These are phyloP conservation scores for Mesorhabditis sp. DNA, from an alignment of 2,888 invertebrate genomes.

Conservation along the genomic window DNA sequence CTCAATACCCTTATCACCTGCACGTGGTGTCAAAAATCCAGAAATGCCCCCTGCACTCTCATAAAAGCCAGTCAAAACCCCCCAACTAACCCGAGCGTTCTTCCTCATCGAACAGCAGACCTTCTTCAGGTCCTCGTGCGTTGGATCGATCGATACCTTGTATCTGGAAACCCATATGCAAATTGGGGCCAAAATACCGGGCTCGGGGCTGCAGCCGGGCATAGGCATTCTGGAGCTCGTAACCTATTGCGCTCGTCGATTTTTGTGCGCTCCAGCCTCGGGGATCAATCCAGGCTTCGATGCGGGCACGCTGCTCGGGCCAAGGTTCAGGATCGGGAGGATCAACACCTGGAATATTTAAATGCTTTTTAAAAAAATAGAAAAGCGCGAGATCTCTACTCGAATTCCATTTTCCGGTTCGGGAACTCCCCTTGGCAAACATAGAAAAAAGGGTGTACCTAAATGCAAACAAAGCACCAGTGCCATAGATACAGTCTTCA, in stretches of 20 bases:
- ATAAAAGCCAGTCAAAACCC: too few relatives aligned
- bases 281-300: conserved; percentile 90
- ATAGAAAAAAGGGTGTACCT: conserved; percentile 58
- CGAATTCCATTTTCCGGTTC: too few relatives aligned
- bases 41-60: too few relatives aligned
- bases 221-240: conserved; percentile 87
- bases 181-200: conserved; percentile 40
- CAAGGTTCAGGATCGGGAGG: conserved; percentile 91
- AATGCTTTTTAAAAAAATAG: too few relatives aligned
- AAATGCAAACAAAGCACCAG: conserved; percentile 94
- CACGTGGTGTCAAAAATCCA: too few relatives aligned
- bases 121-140: conserved; percentile 95
- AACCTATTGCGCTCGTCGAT: conserved; percentile 87
- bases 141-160: conserved; percentile 93
- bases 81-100: conserved; percentile 70
- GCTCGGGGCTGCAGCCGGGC: conserved; percentile 98
- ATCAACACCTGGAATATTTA: conserved; percentile 72
- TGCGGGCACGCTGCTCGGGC: conserved; percentile 80
- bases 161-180: conserved; percentile 67
- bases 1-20: too few relatives aligned
- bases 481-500: conserved; percentile 98
- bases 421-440: too few relatives aligned
- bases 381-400: too few relatives aligned
- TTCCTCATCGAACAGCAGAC: conserved; percentile 86
- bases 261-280: conserved; percentile 70